Evolutionary conservation across 2,888 invertebrate genomes (phyloP).

Genomic region (Asteroscopus sphinx): DNA sequence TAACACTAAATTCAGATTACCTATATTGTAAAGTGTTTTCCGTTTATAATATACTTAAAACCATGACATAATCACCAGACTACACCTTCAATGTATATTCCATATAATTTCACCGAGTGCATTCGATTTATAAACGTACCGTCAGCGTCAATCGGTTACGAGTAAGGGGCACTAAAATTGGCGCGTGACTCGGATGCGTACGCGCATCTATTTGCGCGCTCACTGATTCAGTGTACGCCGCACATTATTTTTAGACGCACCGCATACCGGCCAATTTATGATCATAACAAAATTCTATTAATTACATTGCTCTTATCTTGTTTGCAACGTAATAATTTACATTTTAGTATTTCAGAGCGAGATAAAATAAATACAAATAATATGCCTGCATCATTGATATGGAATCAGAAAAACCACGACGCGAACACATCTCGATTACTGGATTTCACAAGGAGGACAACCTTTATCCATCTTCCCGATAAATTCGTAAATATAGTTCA

Average conservation of each 20-base stretch:
- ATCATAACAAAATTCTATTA: conserved; percentile 46
- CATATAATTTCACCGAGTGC: conserved; percentile 5
- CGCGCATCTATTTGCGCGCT: conserved; percentile 65
- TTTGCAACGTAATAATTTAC: neutral
- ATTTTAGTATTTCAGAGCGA: neutral
- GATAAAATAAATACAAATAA: too few species aligned
- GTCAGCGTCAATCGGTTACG: conserved; percentile 51
- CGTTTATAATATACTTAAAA: too few species aligned
- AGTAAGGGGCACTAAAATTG: conserved; percentile 56
- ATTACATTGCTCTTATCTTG: conserved; percentile 10
- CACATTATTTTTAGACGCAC: conserved; percentile 59
- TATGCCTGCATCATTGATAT: too few species aligned
- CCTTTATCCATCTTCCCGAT: too few species aligned
- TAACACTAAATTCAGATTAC: neutral
- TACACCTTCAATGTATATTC: too few species aligned
- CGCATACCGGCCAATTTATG: conserved; percentile 50
- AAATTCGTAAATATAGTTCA: too few species aligned
- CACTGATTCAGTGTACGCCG: conserved; percentile 63
- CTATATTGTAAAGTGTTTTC: neutral
- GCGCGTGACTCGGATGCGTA: conserved; percentile 62
- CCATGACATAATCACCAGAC: too few species aligned
- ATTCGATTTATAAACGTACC: conserved; percentile 44
- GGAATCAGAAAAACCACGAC: too few species aligned
- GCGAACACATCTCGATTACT: too few species aligned
- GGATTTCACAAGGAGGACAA: too few species aligned